Evolutionary conservation across 1,140 invertebrate species (phyloP), one percentile per base, ranked within the genome.

Genomic region (Zaprionus capensis): DNA sequence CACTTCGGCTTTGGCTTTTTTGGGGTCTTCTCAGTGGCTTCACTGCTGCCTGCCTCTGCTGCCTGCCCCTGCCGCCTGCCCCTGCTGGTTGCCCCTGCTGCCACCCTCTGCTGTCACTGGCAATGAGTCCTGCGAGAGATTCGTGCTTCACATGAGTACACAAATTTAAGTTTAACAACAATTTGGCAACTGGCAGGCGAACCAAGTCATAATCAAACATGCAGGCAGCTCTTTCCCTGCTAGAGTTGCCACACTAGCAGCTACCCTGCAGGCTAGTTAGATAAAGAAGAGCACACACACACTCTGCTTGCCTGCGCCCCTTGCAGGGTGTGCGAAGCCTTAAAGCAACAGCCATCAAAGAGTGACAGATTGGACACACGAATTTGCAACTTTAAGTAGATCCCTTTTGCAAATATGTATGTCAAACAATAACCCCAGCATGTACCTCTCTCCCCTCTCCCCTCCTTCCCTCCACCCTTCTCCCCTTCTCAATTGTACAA

Each of bases 141-240:
- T 36, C n/a, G 28, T 66, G 38, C 53, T 57, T 5, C 36, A 28
- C 26, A 34, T 56, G 64, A 57, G 53, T 20, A 26, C 36, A 44
- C 56, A 71, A 70, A 78, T 78, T 82, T 78, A 82, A 82, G 76
- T 78, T 80, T 58, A 49, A 57, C 63, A 82, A 82, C 80, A 82
- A 82, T 74, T 78, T 77, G n/a, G 63, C 75, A 82, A 70, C 76
- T 82, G 74, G 78, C 80, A 82, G 78, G 70, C 65, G 22, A 56
- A 58, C 63, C 67, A 64, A 81, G 59, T 74, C 69, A 82, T 82
- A 78, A 76, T 69, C 36, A 20, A 31, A 66, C 64, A 38, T 41
- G 24, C 17, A 12, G 9, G 17, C n/a, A 22, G 6, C 1, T 22
- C 1, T 22, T 12, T 5, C 15, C 20, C 9, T 9, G 31, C 9